These are phyloP conservation scores for Euphysa ruthae DNA, from an alignment of 30 jellyfish, hydroid and myxozoan genomes.

Conservation along the genomic window DNA sequence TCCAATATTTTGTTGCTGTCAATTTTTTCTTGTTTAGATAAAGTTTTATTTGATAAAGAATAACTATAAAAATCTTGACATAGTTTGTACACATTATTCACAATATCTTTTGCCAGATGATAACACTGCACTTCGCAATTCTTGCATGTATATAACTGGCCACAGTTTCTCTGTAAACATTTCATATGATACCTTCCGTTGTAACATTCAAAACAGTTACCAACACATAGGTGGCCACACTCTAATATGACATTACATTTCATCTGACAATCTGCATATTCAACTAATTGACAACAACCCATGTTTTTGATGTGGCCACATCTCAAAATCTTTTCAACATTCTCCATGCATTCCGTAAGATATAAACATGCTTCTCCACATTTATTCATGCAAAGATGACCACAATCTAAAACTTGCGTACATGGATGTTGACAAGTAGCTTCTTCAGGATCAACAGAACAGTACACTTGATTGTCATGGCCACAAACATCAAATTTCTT, in stretches of 20 bases:
- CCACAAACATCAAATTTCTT: conserved; percentile 38
- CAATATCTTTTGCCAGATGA: background rate
- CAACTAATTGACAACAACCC: conserved; percentile 21
- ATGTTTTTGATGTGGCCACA: conserved; percentile 64
- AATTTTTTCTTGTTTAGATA: background rate
- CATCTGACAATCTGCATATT: conserved; percentile 12
- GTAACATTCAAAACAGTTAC: conserved; percentile 37
- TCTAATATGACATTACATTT: conserved; percentile 25
- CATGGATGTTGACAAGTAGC: conserved; percentile 12
- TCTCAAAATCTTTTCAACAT: conserved; percentile 22
- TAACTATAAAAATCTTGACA: background rate
- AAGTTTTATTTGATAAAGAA: background rate
- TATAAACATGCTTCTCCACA: conserved; percentile 23
- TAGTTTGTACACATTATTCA: background rate
- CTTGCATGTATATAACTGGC: conserved; percentile 19
- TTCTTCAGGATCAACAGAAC: conserved; percentile 24
- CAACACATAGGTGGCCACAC: conserved; percentile 63
- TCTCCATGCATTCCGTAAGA: background rate
- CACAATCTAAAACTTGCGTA: background rate
- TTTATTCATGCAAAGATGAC: conserved; percentile 13
- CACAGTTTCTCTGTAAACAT: conserved; percentile 26
- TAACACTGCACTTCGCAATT: conserved; percentile 29
- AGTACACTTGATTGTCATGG: conserved; percentile 29
- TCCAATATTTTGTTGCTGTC: background rate
- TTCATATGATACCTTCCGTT: conserved; percentile 42